A percentile compares a stretch with the other conserved stretches of the same genome.
phyloP scores from a whole-genome alignment of 2,113 vertebrate species.

The Lagopus muta region DNA sequence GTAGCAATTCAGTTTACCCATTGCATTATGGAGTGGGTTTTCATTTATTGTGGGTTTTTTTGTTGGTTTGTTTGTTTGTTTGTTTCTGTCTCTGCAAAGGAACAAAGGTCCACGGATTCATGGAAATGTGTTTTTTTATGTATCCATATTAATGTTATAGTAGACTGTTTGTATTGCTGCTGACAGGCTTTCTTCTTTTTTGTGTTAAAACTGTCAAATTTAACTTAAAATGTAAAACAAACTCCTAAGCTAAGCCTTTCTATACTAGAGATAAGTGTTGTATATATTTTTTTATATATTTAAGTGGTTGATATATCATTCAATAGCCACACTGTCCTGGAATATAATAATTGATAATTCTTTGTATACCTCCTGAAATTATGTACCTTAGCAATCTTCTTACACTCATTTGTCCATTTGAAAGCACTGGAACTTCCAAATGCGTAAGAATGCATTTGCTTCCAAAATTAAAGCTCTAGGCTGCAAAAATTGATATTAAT shows the following conservation, averaged over 20 bases:
- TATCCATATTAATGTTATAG: not conserved
- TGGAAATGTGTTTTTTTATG: not conserved
- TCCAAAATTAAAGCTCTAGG: not conserved
- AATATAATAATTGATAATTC: not conserved
- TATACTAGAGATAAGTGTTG: not conserved
- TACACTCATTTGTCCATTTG: not conserved
- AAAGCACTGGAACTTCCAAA: not conserved
- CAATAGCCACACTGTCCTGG: not conserved
- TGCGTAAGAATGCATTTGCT: not conserved
- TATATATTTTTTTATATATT: not conserved
- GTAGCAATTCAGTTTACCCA: not conserved
- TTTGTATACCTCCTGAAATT: not conserved
- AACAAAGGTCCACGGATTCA: not conserved
- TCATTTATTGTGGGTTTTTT: not conserved
- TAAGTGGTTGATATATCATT: not conserved
- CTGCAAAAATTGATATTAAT: not conserved
- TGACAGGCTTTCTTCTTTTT: fast-evolving
- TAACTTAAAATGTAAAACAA: not conserved
- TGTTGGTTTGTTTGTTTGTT: too few species aligned
- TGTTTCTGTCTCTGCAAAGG: not conserved
- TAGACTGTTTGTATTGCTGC: not conserved
- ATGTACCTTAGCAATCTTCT: not conserved
- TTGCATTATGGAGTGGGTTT: not conserved
- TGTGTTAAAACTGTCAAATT: not conserved
- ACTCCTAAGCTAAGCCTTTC: not conserved